phyloP scores from a whole-genome alignment of 2,888 invertebrate genomes.

The Pandemis heparana region DNA sequence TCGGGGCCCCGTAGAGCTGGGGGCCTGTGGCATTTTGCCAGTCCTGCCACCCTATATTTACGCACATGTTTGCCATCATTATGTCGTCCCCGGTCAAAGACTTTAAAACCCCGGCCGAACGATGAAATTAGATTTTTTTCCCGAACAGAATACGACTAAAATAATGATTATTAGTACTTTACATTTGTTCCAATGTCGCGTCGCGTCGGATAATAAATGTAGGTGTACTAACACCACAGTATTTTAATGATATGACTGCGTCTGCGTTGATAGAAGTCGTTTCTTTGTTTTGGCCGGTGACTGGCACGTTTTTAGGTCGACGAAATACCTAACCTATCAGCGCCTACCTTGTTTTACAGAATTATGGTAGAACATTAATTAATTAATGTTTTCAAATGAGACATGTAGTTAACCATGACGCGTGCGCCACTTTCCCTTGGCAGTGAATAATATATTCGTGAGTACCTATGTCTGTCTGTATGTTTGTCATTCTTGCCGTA shows the following conservation, averaged over 20 bases:
- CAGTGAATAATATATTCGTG: neutral
- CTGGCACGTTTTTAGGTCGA: constrained; percentile 16
- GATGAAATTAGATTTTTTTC: no score
- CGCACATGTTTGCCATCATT: no score
- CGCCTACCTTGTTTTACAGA: neutral
- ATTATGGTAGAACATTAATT: neutral
- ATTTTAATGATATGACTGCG: neutral
- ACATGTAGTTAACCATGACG: neutral
- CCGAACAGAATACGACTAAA: no score
- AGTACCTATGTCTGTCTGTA: no score
- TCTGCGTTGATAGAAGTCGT: neutral
- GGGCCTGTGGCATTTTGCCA: no score
- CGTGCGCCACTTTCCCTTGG: neutral
- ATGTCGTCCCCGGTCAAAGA: no score
- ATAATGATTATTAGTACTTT: neutral
- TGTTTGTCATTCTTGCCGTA: no score
- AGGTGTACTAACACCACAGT: neutral
- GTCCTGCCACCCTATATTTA: no score
- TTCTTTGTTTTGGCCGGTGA: constrained; percentile 18
- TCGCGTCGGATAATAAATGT: neutral
- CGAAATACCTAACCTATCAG: neutral
- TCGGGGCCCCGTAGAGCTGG: no score
- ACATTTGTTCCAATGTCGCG: neutral
- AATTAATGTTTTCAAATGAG: neutral
- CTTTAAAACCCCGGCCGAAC: no score